Conservation (phyloP, 1,140 invertebrate species). For the Solen grandis region DNA sequence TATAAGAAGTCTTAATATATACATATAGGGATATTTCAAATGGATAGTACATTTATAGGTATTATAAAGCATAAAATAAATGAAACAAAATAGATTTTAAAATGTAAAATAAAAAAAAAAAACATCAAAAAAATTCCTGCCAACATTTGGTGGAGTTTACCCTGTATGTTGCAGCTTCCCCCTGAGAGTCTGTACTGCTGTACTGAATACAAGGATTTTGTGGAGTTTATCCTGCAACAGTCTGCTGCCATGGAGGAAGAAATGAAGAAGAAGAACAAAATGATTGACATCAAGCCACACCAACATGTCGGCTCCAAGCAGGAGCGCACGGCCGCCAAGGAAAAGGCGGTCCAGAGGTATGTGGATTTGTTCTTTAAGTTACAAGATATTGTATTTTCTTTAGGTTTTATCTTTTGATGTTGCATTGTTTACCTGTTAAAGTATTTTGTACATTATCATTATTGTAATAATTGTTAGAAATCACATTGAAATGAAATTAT, state of each 20-base stretch:
- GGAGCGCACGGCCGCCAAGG: conserved; percentile 74
- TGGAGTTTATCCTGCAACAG: conserved; percentile 71
- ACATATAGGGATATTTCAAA: too few species aligned
- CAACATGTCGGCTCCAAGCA: conserved; percentile 75
- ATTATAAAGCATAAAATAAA: background rate
- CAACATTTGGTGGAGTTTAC: background rate
- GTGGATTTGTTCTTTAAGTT: too few species aligned
- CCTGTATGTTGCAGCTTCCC: conserved; percentile 46
- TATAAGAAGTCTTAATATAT: too few species aligned
- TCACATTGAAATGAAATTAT: too few species aligned
- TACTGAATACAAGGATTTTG: conserved; percentile 78
- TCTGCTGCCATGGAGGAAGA: conserved; percentile 67
- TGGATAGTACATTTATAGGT: background rate
- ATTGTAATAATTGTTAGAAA: too few species aligned
- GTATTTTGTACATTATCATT: too few species aligned
- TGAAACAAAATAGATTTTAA: background rate
- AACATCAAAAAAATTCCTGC: too few species aligned
- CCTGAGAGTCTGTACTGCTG: conserved; percentile 79
- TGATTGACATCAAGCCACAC: conserved; percentile 77
- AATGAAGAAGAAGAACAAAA: conserved; percentile 60
- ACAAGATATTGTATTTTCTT: too few species aligned
- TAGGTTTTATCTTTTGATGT: too few species aligned
- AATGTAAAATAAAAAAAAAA: too few species aligned
- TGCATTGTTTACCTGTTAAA: too few species aligned
- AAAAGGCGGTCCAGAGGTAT: conserved; percentile 76